phyloP scores from a whole-genome alignment of 2,888 invertebrate species.

The Diabrotica balteata region DNA sequence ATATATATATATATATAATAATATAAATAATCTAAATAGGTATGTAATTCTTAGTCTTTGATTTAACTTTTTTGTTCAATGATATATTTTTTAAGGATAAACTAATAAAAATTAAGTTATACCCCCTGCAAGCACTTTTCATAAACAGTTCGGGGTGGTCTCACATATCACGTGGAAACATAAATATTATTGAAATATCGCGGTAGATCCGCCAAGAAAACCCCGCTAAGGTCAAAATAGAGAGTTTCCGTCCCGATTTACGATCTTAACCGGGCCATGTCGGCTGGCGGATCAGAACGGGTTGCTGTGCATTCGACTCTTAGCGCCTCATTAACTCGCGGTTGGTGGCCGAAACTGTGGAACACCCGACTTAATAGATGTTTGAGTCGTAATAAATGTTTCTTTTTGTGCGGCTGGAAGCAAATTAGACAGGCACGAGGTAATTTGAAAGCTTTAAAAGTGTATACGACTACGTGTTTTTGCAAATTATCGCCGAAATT shows the following conservation, averaged over 20 bases:
- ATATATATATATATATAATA: neutral
- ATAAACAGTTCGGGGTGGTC: constrained; percentile 15
- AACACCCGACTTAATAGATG: constrained; percentile 40
- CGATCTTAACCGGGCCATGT: constrained; percentile 46
- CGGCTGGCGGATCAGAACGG: constrained; percentile 47
- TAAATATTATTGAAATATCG: constrained; percentile 25
- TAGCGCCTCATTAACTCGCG: constrained; percentile 50
- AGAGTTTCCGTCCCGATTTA: constrained; percentile 45
- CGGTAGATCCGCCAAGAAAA: constrained; percentile 23
- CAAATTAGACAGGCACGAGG: constrained; percentile 40
- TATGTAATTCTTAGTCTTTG: no score
- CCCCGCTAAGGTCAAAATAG: constrained; percentile 23
- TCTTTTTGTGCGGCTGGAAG: constrained; percentile 40
- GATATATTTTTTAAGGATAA: no score
- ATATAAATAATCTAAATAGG: neutral
- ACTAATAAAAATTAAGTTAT: neutral
- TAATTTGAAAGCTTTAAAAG: constrained; percentile 37
- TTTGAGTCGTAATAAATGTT: constrained; percentile 37
- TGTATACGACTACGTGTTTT: constrained; percentile 24
- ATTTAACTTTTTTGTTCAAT: no score
- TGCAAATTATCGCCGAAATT: constrained; percentile 27
- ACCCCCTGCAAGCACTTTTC: constrained; percentile 1
- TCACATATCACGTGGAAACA: constrained; percentile 7
- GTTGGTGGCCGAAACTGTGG: constrained; percentile 42
- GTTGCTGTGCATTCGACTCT: constrained; percentile 38